Evolutionary conservation across 2,797 vertebrate species (phyloP).

Genomic region (Merluccius polli): DNA sequence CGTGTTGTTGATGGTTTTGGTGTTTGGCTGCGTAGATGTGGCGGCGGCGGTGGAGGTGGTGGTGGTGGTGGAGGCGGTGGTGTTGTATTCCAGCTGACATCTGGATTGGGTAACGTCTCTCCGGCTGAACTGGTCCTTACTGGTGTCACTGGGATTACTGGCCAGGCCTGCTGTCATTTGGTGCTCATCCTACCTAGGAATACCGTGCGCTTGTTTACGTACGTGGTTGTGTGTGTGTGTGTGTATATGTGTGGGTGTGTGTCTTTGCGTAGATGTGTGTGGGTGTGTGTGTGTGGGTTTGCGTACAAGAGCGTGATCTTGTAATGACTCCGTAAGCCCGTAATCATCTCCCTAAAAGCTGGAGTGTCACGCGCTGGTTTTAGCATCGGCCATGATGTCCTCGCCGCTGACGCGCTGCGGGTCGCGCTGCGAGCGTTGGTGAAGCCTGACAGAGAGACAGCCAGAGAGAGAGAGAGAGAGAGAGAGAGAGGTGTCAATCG

Average conservation of each 20-base stretch:
- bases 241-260: background rate
- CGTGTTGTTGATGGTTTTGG: background rate
- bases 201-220: background rate
- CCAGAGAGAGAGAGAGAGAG: background rate
- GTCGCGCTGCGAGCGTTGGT: slow-evolving; percentile 11
- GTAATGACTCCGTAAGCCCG: slow-evolving; percentile 42
- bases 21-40: background rate
- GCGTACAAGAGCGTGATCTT: slow-evolving; percentile 20
- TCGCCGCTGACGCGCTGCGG: slow-evolving; percentile 28
- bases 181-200: background rate
- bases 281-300: background rate
- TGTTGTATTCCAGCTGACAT: background rate
- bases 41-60: background rate
- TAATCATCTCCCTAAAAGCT: slow-evolving; percentile 43
- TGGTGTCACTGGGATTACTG: background rate
- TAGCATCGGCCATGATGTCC: slow-evolving; percentile 39
- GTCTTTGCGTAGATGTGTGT: background rate
- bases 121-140: background rate
- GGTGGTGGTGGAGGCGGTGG: background rate
- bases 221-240: background rate
- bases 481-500: slow-evolving; percentile 24
- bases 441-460: background rate
- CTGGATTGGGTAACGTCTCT: background rate
- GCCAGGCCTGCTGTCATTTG: background rate
- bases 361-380: slow-evolving; percentile 44